Evolutionary conservation across 2,797 vertebrate genomes (phyloP).

Genomic region (Remorina albescens): DNA sequence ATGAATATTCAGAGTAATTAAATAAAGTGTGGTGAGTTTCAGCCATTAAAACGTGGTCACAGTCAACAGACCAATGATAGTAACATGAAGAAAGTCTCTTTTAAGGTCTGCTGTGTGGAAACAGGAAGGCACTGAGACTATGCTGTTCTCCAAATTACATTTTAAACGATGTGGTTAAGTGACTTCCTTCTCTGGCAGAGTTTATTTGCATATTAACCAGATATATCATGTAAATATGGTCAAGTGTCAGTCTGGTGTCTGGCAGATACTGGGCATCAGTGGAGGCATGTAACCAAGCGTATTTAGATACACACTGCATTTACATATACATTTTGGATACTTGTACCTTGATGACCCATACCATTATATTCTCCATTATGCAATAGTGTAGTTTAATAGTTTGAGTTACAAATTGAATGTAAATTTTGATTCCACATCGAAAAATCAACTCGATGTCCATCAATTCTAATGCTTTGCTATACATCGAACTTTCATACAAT

Average conservation of each 20-base stretch:
- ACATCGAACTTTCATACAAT: background rate
- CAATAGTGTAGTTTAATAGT: background rate
- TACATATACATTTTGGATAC: no score
- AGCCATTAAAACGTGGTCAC: background rate
- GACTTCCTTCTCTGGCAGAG: background rate
- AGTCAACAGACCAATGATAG: background rate
- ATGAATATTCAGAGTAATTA: background rate
- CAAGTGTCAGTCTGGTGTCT: background rate
- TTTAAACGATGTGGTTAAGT: background rate
- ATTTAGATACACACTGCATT: background rate
- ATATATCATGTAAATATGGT: background rate
- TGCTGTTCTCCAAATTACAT: background rate
- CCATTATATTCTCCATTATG: background rate
- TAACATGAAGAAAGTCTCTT: no score
- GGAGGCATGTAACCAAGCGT: background rate
- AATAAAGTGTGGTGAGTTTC: background rate
- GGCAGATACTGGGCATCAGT: background rate
- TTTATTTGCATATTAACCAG: slow-evolving; percentile 33
- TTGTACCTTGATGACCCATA: background rate
- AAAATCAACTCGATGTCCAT: background rate
- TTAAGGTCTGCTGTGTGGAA: background rate
- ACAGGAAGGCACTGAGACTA: background rate
- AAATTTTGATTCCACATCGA: background rate
- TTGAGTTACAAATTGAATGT: background rate
- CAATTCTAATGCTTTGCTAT: background rate